phyloP scores from a whole-genome alignment of 1,140 invertebrate species.

The Scaptomyza hsui region DNA sequence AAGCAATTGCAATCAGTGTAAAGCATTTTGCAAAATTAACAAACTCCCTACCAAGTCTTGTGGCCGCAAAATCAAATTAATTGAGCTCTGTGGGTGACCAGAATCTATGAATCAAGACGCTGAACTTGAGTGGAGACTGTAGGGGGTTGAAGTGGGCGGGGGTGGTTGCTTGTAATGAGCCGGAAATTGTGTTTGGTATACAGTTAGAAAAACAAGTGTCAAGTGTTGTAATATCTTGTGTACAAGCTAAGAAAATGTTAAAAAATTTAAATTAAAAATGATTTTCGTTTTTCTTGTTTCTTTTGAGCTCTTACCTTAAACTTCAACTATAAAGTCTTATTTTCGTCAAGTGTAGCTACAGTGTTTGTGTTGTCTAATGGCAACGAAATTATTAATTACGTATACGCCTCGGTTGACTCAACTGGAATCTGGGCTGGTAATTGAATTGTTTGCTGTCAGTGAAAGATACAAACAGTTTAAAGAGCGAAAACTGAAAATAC shows the following conservation, averaged over 20 bases:
- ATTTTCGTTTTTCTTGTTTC: too few relatives aligned
- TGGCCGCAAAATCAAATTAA: constrained; percentile 37
- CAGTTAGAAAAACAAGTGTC: not conserved
- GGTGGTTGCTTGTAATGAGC: constrained; percentile 28
- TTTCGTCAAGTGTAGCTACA: not conserved
- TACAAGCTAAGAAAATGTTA: too few relatives aligned
- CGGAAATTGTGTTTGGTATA: constrained; percentile 40
- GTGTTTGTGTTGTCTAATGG: constrained; percentile 20
- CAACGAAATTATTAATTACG: constrained; percentile 46
- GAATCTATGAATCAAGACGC: constrained; percentile 19
- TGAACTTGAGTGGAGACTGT: not conserved
- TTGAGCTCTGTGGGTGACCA: constrained; percentile 37
- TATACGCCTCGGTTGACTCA: constrained; percentile 27
- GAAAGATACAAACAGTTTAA: constrained; percentile 45
- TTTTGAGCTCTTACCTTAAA: too few relatives aligned
- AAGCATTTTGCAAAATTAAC: constrained; percentile 38
- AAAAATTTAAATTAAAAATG: too few relatives aligned
- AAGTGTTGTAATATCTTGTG: too few relatives aligned
- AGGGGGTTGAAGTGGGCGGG: too few relatives aligned
- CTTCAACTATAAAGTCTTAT: too few relatives aligned
- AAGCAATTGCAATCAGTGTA: constrained; percentile 39
- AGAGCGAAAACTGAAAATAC: not conserved
- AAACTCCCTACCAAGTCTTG: constrained; percentile 4
- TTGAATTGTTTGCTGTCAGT: constrained; percentile 18
- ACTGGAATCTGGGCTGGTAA: constrained; percentile 1